Evolutionary conservation across 2,888 invertebrate species (phyloP).

Genomic region (Melipona bicolor): DNA sequence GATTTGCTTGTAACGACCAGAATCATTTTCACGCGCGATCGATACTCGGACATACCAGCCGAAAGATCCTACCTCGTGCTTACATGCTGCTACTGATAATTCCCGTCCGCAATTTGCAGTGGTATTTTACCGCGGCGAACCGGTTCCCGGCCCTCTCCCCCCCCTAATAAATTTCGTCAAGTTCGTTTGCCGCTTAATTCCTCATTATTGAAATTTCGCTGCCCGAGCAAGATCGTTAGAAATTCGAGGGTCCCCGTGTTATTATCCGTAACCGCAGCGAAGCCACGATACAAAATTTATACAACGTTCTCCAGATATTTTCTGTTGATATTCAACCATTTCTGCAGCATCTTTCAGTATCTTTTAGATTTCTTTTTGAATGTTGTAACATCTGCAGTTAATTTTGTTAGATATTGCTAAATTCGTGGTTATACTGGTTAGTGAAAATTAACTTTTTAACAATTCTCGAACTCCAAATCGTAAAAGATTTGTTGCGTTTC

Average conservation of each 20-base stretch:
- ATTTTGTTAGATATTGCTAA: too few relatives aligned
- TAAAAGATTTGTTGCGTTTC: too few relatives aligned
- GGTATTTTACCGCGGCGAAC: constrained; percentile 29
- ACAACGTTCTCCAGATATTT: too few relatives aligned
- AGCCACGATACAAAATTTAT: too few relatives aligned
- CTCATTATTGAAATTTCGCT: constrained; percentile 9
- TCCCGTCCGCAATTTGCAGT: constrained; percentile 49
- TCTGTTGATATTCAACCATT: too few relatives aligned
- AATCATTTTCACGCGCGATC: constrained; percentile 70
- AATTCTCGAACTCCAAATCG: too few relatives aligned
- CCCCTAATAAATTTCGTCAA: constrained; percentile 31
- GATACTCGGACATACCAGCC: constrained; percentile 50
- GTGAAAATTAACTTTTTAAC: too few relatives aligned
- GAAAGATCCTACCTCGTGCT: constrained; percentile 53
- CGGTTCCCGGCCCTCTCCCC: constrained; percentile 17
- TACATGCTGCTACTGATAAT: constrained; percentile 61
- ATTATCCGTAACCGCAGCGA: neutral
- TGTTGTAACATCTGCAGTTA: too few relatives aligned
- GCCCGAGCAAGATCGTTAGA: neutral
- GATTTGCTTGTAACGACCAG: constrained; percentile 69
- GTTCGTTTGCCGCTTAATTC: constrained; percentile 21
- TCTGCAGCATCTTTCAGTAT: too few relatives aligned
- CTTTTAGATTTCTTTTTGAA: too few relatives aligned
- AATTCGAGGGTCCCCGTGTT: neutral
- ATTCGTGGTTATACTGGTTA: too few relatives aligned